These are phyloP conservation scores for Dicerorhinus sumatrensis DNA, from an alignment of 2,113 vertebrate species.

Conservation along the genomic window DNA sequence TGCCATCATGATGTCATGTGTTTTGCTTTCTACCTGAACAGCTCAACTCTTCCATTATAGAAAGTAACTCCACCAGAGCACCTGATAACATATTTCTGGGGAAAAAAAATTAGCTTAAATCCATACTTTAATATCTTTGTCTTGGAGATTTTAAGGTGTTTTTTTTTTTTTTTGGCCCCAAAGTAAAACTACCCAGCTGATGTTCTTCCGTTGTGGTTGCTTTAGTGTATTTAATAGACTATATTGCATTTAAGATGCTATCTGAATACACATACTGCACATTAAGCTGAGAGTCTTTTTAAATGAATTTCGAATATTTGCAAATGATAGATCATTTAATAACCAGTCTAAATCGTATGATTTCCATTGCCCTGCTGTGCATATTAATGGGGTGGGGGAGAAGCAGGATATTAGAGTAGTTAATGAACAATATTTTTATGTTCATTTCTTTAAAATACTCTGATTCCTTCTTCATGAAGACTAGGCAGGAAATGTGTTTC, in stretches of 20 bases:
- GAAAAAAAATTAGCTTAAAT: background rate
- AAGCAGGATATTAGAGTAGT: background rate
- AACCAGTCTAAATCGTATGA: background rate
- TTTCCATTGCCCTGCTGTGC: background rate
- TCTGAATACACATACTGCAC: background rate
- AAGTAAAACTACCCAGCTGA: background rate
- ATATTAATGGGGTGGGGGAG: background rate
- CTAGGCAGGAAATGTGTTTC: background rate
- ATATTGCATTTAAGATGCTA: background rate
- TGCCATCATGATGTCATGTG: background rate
- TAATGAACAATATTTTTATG: constrained; percentile 36
- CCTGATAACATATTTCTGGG: background rate
- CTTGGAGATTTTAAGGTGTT: background rate
- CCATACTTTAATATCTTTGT: background rate
- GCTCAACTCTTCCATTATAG: background rate
- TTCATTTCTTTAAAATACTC: background rate
- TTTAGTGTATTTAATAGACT: background rate
- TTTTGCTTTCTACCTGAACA: background rate
- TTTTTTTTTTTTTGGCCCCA: background rate
- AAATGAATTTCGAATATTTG: constrained; percentile 16
- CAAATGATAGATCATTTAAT: constrained; percentile 6
- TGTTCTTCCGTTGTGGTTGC: background rate
- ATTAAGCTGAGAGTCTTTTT: constrained; percentile 1
- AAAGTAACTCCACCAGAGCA: background rate
- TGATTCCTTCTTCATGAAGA: background rate